Base-by-base conservation (phyloP, 2,888 invertebrate genomes). In the Crepidodera aurea region DNA sequence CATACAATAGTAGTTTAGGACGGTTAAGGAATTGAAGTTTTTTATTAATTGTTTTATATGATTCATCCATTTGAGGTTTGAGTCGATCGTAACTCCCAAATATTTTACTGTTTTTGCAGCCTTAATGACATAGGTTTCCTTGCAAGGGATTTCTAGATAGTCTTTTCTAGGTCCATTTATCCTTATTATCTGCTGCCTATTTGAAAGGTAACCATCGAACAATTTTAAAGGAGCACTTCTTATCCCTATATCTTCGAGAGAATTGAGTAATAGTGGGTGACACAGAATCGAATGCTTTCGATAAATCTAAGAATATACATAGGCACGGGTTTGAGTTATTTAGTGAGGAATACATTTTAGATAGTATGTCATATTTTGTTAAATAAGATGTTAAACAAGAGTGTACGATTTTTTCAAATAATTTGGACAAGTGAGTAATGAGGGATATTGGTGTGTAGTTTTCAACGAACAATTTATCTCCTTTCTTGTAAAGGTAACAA, bases 381-480 rank as follows among this genome's bases (percentile, higher is more conserved):
- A 51, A 51, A 18, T 15, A 60, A 22, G 10, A 27, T 12, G n/a
- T n/a, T 13, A 56, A 29, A 50, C 56, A 32, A 32, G 29, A 34
- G 39, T 57, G 51, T 10, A 62, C 16, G n/a, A 62, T 40, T 22
- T 50, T 51, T 44, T 57, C 57, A 25, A 51, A 51, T 8, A 56
- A 56, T 50, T 54, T 60, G n/a, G 46, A 46, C 16, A 54, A 1
- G 34, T 44, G 48, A 13, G 48, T 19, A 10, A 55, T 37, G 27
- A 61, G 10, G 8, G 50, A 61, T 8, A 56, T 60, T 8, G 60
- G 60, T 13, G 50, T 39, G 25, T 55, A 55, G 10, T 60, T 55
- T n/a, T n/a, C n/a, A n/a, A n/a, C n/a, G n/a, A n/a, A n/a, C n/a
- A n/a, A 29, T 13, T 18, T 3, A 50, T 29, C 1, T 55, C 27